Evolutionary conservation across 2,888 invertebrate genomes (phyloP).

Genomic region (Hypselothyrea guttata): DNA sequence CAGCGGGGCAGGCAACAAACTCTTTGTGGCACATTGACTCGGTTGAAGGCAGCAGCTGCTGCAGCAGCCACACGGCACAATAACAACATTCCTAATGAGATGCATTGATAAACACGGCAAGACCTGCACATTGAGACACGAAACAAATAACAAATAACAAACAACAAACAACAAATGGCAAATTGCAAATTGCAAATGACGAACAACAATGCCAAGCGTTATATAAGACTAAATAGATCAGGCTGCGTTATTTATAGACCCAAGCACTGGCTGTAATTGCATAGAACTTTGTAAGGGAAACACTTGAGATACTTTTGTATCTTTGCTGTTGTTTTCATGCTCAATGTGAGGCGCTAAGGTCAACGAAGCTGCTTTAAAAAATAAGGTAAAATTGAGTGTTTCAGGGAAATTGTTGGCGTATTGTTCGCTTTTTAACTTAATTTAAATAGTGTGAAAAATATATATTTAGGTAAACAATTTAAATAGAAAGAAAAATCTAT

Average conservation of each 20-base stretch:
- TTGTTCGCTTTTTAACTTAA: too few species aligned
- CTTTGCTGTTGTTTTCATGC: constrained; percentile 1
- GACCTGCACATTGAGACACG: not conserved
- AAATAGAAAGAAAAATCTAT: too few species aligned
- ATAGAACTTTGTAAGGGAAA: not conserved
- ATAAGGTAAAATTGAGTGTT: not conserved
- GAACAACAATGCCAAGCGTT: constrained; percentile 31
- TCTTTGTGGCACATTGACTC: constrained; percentile 80
- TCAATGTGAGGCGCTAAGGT: too few species aligned
- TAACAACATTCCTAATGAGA: constrained; percentile 47
- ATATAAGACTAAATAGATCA: constrained; percentile 38
- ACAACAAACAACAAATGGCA: too few species aligned
- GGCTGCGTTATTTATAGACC: constrained; percentile 29
- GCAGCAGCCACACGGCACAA: too few species aligned
- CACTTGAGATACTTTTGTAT: constrained; percentile 8
- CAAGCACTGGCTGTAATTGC: constrained; percentile 6
- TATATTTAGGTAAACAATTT: too few species aligned
- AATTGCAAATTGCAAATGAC: constrained; percentile 19
- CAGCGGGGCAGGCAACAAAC: constrained; percentile 63
- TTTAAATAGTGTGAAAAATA: too few species aligned
- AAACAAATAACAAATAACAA: not conserved
- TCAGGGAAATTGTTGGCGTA: constrained; percentile 10
- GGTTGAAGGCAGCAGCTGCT: constrained; percentile 71
- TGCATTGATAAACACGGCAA: constrained; percentile 15
- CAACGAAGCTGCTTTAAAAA: not conserved